A percentile compares a stretch with the other conserved stretches of the same genome.
phyloP scores from a whole-genome alignment of 2,888 invertebrate genomes.

The Emmelina monodactyla region DNA sequence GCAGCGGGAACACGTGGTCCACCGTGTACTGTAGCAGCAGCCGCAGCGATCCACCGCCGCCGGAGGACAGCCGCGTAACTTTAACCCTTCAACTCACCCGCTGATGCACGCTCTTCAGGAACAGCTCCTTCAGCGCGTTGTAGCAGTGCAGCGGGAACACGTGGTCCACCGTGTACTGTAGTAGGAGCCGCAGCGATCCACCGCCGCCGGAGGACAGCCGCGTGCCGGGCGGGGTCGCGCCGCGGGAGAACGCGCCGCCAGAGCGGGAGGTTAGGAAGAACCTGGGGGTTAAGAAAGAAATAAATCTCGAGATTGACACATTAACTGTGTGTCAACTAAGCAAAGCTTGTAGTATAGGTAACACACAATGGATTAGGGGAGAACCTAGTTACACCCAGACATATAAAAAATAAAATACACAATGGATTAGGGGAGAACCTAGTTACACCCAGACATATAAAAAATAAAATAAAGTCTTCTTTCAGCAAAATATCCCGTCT shows the following conservation, averaged over 20 bases:
- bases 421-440: too few species aligned
- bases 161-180: constrained; percentile 89
- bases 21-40: constrained; percentile 88
- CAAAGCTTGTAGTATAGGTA: too few species aligned
- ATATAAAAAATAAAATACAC: too few species aligned
- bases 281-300: too few species aligned
- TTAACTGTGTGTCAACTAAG: too few species aligned
- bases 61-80: constrained; percentile 71
- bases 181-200: constrained; percentile 84
- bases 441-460: too few species aligned
- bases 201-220: constrained; percentile 66
- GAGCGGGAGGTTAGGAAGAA: constrained; percentile 67
- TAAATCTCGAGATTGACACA: too few species aligned
- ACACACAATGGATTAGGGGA: too few species aligned
- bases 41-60: constrained; percentile 76
- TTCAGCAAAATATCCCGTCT: too few species aligned
- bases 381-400: too few species aligned
- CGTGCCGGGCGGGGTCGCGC: constrained; percentile 79
- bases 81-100: too few species aligned
- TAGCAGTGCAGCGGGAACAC: constrained; percentile 87
- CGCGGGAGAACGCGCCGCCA: constrained; percentile 71
- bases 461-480: too few species aligned
- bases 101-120: constrained; percentile 79
- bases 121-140: constrained; percentile 76
- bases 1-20: constrained; percentile 86